Percentiles rank a stretch among this genome's conserved stretches.
Evolutionary conservation across 2,113 vertebrate genomes (phyloP).

Genomic region (Columba janthina): DNA sequence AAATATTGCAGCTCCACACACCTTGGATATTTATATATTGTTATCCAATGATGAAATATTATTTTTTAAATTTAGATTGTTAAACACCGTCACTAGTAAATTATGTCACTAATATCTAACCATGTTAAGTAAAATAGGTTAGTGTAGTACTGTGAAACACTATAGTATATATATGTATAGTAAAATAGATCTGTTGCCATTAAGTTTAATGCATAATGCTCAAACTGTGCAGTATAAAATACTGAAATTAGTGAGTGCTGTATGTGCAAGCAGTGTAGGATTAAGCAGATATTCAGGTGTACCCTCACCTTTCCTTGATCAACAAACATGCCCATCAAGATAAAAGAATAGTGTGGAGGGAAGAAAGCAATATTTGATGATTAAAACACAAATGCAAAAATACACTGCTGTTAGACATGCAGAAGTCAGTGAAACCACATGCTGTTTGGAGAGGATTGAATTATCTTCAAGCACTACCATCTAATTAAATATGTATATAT

Average conservation of each 20-base stretch:
- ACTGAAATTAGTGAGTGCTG: not conserved
- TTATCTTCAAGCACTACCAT: conserved; percentile 55
- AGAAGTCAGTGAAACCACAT: conserved; percentile 49
- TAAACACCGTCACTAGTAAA: not conserved
- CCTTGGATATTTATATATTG: not conserved
- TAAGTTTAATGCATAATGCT: not conserved
- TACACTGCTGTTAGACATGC: conserved; percentile 2
- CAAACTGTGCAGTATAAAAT: not conserved
- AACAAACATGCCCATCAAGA: not conserved
- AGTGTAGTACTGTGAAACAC: not conserved
- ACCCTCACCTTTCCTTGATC: not conserved
- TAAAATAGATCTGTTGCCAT: not conserved
- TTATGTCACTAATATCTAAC: not conserved
- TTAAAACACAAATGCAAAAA: not conserved
- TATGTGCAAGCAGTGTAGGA: not conserved
- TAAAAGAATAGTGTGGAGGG: not conserved
- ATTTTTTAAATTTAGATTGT: not conserved
- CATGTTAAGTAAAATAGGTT: not conserved
- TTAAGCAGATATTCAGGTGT: not conserved
- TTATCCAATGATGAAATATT: not conserved
- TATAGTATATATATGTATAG: not conserved
- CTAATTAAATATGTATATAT: conserved; percentile 61
- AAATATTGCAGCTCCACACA: not conserved
- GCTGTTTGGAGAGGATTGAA: conserved; percentile 45
- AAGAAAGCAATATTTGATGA: not conserved